Conservation (phyloP, 1,140 invertebrate genomes). For the Lordiphosa stackelbergi region DNA sequence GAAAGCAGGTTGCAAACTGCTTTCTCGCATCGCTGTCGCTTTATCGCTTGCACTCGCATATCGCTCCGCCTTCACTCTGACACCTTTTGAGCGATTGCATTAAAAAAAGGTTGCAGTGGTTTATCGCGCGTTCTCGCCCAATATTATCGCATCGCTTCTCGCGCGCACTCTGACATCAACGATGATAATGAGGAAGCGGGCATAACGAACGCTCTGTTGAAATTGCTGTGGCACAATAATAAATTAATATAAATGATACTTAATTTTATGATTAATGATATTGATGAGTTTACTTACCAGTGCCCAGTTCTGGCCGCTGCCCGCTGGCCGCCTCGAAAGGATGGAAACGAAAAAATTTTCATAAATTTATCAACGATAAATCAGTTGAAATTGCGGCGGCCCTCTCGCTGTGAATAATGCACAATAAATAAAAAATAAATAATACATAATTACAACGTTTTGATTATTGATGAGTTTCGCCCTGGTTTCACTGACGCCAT, state of each 20-base stretch:
- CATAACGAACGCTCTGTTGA: constrained; percentile 59
- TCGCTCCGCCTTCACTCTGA: no score
- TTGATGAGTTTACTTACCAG: constrained; percentile 52
- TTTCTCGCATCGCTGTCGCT: no score
- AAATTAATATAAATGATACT: constrained; percentile 76
- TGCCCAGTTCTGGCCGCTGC: constrained; percentile 22
- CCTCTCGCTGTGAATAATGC: constrained; percentile 45
- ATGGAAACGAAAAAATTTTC: constrained; percentile 54
- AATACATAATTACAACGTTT: constrained; percentile 63
- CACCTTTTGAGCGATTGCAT: no score
- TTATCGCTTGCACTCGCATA: no score
- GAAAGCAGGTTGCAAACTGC: no score
- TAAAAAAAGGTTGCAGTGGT: no score
- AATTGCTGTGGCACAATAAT: constrained; percentile 72
- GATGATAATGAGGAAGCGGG: background rate
- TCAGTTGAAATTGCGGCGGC: constrained; percentile 43
- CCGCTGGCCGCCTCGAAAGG: constrained; percentile 29
- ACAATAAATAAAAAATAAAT: constrained; percentile 73
- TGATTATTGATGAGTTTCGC: constrained; percentile 23
- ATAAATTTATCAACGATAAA: constrained; percentile 73
- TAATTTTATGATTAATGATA: constrained; percentile 76
- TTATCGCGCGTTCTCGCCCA: no score
- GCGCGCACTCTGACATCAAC: no score
- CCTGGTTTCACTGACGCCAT: constrained; percentile 25
- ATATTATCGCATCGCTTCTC: no score